Evolutionary conservation across 30 jellyfish, hydroid and myxozoan species (phyloP), one percentile per base, ranked within the genome.

Genomic region (Euphysa ruthae): DNA sequence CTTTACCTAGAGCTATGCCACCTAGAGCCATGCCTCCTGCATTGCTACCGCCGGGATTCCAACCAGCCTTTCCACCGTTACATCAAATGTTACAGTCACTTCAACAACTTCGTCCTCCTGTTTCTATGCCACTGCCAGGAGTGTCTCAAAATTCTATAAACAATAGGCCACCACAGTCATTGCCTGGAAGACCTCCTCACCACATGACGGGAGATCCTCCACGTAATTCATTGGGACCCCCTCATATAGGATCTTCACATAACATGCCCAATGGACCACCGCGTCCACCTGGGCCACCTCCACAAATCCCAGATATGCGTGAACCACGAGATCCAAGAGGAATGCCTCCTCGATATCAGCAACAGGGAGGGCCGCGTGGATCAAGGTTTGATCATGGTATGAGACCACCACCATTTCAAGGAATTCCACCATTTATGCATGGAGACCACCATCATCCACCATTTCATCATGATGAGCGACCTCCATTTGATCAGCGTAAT

Each of bases 61-160:
- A 28, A 8, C 69, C 69, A 44, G 22, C n/a, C n/a, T n/a, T n/a
- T n/a, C n/a, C 38, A 7, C 10, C 18, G 29, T 19, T 56, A 27
- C 69, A 1, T 30, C 2, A 15, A 8, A 30, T 63, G 62, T 33
- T 34, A 0, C 42, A 32, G 14, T 24, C 46, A 23, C 77, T 31
- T 18, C 86, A 79, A 4, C 94, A 90, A 6, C 91, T 84, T 15
- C 69, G 80, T 49, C 94, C 96, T 10, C 96, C 89, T 31, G 95
- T 92, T 49, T 66, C 77, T 13, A 54, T 81, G 63, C 95, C 87
- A 0, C 83, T 78, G 10, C 93, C 93, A 5, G 44, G 74, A 12
- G 33, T 24, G 6, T 74, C 65, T 4, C 78, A 74, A 19, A 63
- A 58, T 18, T 1, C 57, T 29, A 78, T 71, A 43, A 73, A 51